These are phyloP conservation scores for Drosophila meridiana DNA, from an alignment of 2,888 invertebrate species.

Conservation along the genomic window DNA sequence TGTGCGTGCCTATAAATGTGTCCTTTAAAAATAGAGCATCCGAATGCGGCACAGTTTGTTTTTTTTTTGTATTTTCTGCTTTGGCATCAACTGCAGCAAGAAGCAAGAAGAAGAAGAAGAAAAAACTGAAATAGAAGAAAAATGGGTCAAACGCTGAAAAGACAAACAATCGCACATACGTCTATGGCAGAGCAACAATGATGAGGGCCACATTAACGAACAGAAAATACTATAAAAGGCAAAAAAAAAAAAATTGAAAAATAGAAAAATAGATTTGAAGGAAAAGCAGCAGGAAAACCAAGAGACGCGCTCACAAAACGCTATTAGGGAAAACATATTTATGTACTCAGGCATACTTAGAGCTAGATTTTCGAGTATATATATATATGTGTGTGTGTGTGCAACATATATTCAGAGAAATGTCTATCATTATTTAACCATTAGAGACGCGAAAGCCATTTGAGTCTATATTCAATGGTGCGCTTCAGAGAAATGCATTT, in stretches of 20 bases:
- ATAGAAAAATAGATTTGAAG: background rate
- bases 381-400: conserved; percentile 1
- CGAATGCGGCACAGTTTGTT: conserved; percentile 5
- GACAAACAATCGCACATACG: conserved; percentile 22
- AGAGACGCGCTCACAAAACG: conserved; percentile 46
- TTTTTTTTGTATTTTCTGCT: conserved; percentile 24
- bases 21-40: conserved; percentile 25
- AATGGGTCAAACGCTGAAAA: conserved; percentile 63
- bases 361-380: conserved; percentile 3
- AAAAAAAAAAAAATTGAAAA: background rate
- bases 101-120: conserved; percentile 8
- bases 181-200: conserved; percentile 28
- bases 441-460: background rate
- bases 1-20: conserved; percentile 13
- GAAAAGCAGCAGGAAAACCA: conserved; percentile 8
- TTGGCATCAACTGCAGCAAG: conserved; percentile 30
- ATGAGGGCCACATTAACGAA: conserved; percentile 49
- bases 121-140: background rate
- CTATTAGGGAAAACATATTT: conserved; percentile 45
- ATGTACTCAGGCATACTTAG: conserved; percentile 19
- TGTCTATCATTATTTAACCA: conserved; percentile 15
- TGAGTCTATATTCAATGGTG: background rate
- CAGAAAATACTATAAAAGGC: conserved; percentile 19
- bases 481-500: background rate
- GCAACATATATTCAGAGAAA: background rate